phyloP scores from a whole-genome alignment of 1,140 invertebrate genomes.

The Ceratoteleas bidentatus region DNA sequence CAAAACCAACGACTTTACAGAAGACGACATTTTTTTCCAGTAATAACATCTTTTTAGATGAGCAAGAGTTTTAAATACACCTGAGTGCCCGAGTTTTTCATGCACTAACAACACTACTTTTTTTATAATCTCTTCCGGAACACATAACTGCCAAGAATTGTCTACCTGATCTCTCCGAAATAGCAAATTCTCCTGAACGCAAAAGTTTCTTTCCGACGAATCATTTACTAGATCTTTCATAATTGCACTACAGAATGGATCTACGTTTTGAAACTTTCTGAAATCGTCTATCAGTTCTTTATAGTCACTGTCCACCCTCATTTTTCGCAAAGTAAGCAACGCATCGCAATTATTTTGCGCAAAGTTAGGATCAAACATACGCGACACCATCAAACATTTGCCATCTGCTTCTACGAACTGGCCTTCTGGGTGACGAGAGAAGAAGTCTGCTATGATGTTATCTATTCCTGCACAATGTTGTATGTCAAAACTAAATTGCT shows the following conservation, averaged over 20 bases:
- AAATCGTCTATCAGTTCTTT: too few relatives aligned
- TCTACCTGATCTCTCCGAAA: not conserved
- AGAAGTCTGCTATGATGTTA: not conserved
- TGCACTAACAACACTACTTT: too few relatives aligned
- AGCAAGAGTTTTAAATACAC: slow-evolving; percentile 14
- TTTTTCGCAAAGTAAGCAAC: too few relatives aligned
- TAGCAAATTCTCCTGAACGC: too few relatives aligned
- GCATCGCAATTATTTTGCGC: not conserved
- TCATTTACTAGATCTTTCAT: too few relatives aligned
- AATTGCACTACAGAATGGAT: too few relatives aligned
- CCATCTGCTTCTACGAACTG: not conserved
- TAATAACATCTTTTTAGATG: slow-evolving; percentile 19
- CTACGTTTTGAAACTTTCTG: too few relatives aligned
- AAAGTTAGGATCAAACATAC: not conserved
- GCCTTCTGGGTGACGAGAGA: slow-evolving; percentile 20
- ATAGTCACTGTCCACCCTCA: too few relatives aligned
- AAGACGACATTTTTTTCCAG: not conserved
- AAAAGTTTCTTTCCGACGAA: too few relatives aligned
- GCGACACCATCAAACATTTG: slow-evolving; percentile 2
- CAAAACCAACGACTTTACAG: not conserved
- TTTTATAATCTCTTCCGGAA: too few relatives aligned
- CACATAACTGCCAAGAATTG: too few relatives aligned
- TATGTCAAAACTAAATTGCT: slow-evolving; percentile 10
- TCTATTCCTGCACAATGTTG: slow-evolving; percentile 5
- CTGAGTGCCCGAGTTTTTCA: slow-evolving; percentile 27